Evolutionary conservation across 2,113 vertebrate genomes (phyloP).

Genomic region (Sclerurus mexicanus): DNA sequence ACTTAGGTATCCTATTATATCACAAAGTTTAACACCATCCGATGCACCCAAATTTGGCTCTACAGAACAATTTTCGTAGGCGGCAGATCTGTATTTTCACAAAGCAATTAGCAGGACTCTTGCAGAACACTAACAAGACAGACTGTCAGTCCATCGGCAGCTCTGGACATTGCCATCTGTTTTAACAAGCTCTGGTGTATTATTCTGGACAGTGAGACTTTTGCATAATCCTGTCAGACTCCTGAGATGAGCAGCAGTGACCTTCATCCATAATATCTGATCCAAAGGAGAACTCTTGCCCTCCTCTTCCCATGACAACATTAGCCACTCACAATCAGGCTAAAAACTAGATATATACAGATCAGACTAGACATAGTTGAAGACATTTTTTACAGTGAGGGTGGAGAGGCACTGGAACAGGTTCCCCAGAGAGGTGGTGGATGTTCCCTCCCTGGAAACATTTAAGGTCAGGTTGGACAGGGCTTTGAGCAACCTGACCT

Average conservation of each 20-base stretch:
- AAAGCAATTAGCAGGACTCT: constrained; percentile 27
- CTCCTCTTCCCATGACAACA: not conserved
- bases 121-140: not conserved
- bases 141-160: not conserved
- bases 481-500: not conserved
- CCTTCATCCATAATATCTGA: not conserved
- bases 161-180: not conserved
- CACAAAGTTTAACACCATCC: not conserved
- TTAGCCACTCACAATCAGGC: not conserved
- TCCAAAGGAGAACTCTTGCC: not conserved
- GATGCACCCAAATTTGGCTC: not conserved
- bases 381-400: not conserved
- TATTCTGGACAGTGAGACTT: not conserved
- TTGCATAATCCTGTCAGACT: not conserved
- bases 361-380: not conserved
- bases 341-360: not conserved
- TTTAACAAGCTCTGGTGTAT: not conserved
- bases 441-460: not conserved
- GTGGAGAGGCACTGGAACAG: not conserved
- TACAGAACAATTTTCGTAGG: not conserved
- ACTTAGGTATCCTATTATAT: not conserved
- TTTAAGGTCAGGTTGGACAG: not conserved
- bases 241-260: not conserved
- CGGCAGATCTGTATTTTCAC: not conserved
- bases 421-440: not conserved